Base-by-base conservation (phyloP, 1,140 invertebrate genomes). In the Sitodiplosis mosellana region DNA sequence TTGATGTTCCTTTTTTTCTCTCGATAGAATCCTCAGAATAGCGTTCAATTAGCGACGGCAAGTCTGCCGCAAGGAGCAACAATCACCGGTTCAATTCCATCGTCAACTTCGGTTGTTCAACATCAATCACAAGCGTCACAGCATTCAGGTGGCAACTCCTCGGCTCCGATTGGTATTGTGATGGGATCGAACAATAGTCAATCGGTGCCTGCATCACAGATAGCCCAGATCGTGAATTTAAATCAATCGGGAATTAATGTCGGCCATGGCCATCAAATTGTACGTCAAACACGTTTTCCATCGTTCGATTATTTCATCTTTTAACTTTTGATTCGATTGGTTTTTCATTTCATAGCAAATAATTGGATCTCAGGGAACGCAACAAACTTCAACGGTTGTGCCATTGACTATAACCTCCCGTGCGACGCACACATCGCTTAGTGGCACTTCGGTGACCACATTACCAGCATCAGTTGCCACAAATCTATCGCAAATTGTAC, bases 321-420 rank as follows among this genome's bases (percentile, higher is more conserved):
- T 27, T 27, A 27, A 27, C 27, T 27, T 5, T 27, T 27, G 27
- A 27, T n/a, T 10, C 15, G 6, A 10, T 6, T 41, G 10, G 6
- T 10, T 10, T 41, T 41, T 41, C 10, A 17, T 5, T 42, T 20
- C 6, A 7, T 21, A 45, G 43, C 43, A 45, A 45, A 45, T 45
- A 22, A 45, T 45, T 43, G 41, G 41, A 18, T 18, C n/a, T 21
- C 41, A 43, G 18, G 11, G 11, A n/a, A 19, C 27, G 6, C 43
- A 19, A 27, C n/a, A 14, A 8, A 27, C 20, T 33, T 57, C 61
- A 6, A 61, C 61, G 0, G 59, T 64, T 2, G 46, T 63, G 10
- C 61, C 61, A 0, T 11, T 64, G 7, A 59, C 61, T 1, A 56
- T 64, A 12, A 58, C 58, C n/a, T 52, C 54, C 0, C 51, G 59